These are phyloP conservation scores for Melolontha melolontha DNA, from an alignment of 2,888 invertebrate genomes.

Conservation along the genomic window DNA sequence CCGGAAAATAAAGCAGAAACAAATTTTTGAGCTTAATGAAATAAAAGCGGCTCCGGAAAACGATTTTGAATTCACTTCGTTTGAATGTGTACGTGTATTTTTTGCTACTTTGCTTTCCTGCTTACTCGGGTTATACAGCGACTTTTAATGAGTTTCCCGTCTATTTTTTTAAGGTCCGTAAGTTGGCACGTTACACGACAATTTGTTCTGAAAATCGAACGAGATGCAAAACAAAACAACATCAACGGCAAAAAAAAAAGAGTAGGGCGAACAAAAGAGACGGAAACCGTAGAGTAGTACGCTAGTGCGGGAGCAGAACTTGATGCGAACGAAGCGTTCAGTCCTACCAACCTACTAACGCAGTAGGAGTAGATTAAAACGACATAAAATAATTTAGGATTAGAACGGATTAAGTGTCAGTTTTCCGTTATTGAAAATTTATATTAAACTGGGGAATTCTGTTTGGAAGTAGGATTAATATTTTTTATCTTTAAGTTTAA, in stretches of 20 bases:
- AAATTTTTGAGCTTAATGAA: conserved; percentile 30
- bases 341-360: no score
- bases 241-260: neutral
- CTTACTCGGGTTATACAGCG: conserved; percentile 13
- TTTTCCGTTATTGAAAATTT: neutral
- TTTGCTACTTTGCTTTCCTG: neutral
- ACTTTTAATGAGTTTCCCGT: conserved; percentile 26
- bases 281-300: no score
- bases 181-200: conserved; percentile 9
- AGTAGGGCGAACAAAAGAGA: no score
- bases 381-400: conserved; percentile 10
- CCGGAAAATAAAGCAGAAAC: conserved; percentile 35
- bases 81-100: conserved; percentile 8
- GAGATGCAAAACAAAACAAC: conserved; percentile 8
- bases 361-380: conserved; percentile 9
- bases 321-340: no score
- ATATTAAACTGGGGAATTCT: neutral
- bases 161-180: conserved; percentile 5
- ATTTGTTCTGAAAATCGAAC: conserved; percentile 13
- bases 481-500: no score
- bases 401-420: conserved; percentile 9
- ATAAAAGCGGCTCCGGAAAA: conserved; percentile 18
- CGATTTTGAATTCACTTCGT: conserved; percentile 22
- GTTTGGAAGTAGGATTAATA: conserved; percentile 1
- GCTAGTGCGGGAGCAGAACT: no score